Percentiles rank a stretch among this genome's conserved stretches.
Evolutionary conservation across 2,888 invertebrate genomes (phyloP).

Genomic region (Pyrrhia umbra): DNA sequence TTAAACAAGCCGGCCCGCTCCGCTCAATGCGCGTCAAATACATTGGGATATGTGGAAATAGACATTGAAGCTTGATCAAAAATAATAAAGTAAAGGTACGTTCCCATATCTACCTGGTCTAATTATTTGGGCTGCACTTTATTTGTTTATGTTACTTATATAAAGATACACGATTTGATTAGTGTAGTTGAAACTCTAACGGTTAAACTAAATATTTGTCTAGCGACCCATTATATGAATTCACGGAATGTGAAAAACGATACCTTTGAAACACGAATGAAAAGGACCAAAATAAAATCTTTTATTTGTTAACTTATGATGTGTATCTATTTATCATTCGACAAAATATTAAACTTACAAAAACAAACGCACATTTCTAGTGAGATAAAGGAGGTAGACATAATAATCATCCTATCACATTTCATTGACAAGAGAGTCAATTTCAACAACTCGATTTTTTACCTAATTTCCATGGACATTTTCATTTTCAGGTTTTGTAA

Average conservation of each 20-base stretch:
- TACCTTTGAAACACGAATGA: too few relatives aligned
- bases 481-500: too few relatives aligned
- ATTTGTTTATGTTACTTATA: neutral
- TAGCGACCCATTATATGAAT: too few relatives aligned
- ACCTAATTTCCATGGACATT: too few relatives aligned
- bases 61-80: conserved; percentile 38
- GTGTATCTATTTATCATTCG: too few relatives aligned
- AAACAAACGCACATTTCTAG: neutral
- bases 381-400: neutral
- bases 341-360: conserved; percentile 5
- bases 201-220: too few relatives aligned
- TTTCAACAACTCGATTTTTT: too few relatives aligned
- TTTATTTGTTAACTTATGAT: too few relatives aligned
- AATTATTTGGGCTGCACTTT: neutral
- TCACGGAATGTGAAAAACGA: too few relatives aligned
- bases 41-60: conserved; percentile 46
- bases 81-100: conserved; percentile 30
- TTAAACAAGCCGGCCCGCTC: conserved; percentile 74
- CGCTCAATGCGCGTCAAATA: conserved; percentile 62
- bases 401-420: neutral
- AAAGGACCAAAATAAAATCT: too few relatives aligned
- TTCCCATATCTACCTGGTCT: neutral
- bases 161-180: neutral
- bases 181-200: too few relatives aligned
- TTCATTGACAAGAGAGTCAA: neutral